Percentiles rank a stretch among this genome's conserved stretches.
Conservation (phyloP, 1,140 invertebrate species). For the Aphis gossypii region DNA sequence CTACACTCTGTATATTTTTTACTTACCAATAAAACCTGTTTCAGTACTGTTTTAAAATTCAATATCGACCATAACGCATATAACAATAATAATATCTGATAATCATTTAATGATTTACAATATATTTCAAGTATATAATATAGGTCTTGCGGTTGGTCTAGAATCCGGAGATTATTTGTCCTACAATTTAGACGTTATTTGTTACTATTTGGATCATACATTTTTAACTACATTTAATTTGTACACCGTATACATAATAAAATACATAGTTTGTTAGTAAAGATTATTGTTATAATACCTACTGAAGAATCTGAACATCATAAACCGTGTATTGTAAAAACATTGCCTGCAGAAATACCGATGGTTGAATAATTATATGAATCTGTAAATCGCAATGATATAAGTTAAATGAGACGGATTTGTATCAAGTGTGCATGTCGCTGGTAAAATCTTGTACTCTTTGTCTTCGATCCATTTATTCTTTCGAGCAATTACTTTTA, state of each 20-base stretch:
- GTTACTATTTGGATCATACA: neutral
- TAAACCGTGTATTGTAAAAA: neutral
- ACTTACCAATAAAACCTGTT: no score
- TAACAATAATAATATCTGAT: neutral
- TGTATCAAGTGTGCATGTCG: neutral
- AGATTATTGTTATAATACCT: neutral
- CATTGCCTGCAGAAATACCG: neutral
- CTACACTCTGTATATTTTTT: no score
- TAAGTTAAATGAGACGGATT: neutral
- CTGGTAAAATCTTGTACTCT: neutral
- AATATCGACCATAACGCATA: neutral
- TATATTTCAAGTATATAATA: neutral
- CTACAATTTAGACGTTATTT: no score
- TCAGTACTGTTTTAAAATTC: no score
- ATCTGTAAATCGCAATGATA: neutral
- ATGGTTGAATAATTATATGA: neutral
- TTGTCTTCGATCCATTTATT: slow-evolving; percentile 6
- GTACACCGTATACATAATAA: neutral
- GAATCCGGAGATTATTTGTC: neutral
- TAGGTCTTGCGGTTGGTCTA: neutral
- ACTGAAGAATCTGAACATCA: neutral
- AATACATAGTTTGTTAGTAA: neutral
- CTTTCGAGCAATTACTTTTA: slow-evolving; percentile 9
- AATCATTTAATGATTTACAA: neutral
- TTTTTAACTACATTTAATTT: neutral